Evolutionary conservation across 2,888 invertebrate genomes (phyloP).

Genomic region (Conops quadrifasciatus): DNA sequence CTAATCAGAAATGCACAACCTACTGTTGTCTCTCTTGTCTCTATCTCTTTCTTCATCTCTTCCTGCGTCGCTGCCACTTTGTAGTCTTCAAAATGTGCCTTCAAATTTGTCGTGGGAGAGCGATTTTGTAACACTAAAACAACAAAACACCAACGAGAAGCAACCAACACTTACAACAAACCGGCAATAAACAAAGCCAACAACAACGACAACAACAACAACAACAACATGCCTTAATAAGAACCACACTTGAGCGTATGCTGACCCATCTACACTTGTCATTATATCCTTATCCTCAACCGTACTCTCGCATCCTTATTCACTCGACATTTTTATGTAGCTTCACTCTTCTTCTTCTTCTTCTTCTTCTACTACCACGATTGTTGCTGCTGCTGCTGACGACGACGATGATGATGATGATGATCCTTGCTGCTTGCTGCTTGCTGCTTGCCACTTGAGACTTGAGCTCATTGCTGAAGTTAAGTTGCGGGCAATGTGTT

Average conservation of each 20-base stretch:
- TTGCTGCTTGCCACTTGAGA: conserved; percentile 15
- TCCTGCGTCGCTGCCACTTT: conserved; percentile 7
- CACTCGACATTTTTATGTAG: background rate
- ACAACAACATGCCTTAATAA: background rate
- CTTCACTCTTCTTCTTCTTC: background rate
- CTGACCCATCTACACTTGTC: conserved; percentile 33
- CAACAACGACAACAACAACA: conserved; percentile 18
- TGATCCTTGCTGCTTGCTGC: conserved; percentile 9
- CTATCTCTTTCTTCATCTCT: background rate
- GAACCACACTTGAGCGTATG: conserved; percentile 26
- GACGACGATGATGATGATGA: conserved; percentile 7
- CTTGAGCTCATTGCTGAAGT: conserved; percentile 18
- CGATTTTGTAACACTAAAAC: conserved; percentile 26
- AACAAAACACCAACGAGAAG: conserved; percentile 19
- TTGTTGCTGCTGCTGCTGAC: background rate
- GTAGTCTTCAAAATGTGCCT: conserved; percentile 8
- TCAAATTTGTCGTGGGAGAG: conserved; percentile 29
- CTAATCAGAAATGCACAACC: too few relatives aligned
- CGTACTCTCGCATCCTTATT: background rate
- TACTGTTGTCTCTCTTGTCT: background rate
- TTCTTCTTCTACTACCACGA: background rate
- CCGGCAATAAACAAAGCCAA: background rate
- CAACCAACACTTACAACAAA: conserved; percentile 2
- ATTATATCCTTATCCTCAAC: conserved; percentile 19
- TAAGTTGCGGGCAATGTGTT: conserved; percentile 25